These are phyloP conservation scores for Spilarctia lutea DNA, from an alignment of 2,888 invertebrate genomes.

Conservation along the genomic window DNA sequence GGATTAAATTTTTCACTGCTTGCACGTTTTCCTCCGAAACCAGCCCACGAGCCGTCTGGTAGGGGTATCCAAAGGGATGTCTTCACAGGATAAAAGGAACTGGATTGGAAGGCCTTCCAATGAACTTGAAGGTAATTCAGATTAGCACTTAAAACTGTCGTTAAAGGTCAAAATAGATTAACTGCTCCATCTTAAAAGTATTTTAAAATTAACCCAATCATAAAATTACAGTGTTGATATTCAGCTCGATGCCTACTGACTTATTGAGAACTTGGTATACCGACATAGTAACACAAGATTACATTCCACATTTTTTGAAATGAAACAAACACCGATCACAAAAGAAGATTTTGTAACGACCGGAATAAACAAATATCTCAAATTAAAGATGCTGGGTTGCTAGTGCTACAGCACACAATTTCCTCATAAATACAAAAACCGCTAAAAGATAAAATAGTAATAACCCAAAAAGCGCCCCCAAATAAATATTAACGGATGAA, in stretches of 20 bases:
- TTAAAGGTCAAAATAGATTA: no score
- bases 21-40: no score
- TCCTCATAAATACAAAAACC: neutral
- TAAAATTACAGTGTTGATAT: neutral
- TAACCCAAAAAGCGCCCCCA: no score
- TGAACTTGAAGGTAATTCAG: no score
- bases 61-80: no score
- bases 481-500: no score
- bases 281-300: neutral
- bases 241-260: neutral
- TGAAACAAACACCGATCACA: neutral
- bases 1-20: no score
- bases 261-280: neutral
- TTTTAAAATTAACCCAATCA: neutral
- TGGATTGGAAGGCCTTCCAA: no score
- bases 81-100: no score
- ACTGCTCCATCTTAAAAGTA: no score
- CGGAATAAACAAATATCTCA: constrained; percentile 4
- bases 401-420: neutral
- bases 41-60: no score
- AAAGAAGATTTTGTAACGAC: constrained; percentile 1
- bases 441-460: neutral
- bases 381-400: neutral
- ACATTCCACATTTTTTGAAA: neutral
- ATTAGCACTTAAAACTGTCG: no score